Conservation (phyloP, 2,888 invertebrate species). For the Melanchra persicariae region DNA sequence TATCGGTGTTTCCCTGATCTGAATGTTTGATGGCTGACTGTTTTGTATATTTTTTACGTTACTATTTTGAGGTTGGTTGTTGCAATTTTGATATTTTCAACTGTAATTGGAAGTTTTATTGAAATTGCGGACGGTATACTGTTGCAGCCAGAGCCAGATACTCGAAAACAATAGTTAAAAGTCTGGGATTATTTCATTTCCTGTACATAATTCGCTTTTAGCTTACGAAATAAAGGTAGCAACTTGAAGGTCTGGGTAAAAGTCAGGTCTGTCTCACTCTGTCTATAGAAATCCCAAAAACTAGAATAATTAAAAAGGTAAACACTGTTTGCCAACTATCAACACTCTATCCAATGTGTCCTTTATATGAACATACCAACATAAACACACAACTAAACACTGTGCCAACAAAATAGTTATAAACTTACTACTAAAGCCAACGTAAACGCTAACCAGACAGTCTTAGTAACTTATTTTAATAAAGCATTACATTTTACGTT, state of each 20-base stretch:
- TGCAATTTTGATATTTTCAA: neutral
- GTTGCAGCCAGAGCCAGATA: no score
- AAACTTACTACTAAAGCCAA: slow-evolving; percentile 31
- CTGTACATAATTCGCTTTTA: neutral
- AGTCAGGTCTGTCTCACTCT: neutral
- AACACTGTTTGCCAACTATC: slow-evolving; percentile 3
- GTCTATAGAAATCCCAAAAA: neutral
- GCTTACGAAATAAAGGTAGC: neutral
- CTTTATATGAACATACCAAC: slow-evolving; percentile 4
- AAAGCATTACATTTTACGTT: slow-evolving; percentile 69
- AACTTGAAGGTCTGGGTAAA: neutral
- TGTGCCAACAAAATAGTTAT: slow-evolving; percentile 27
- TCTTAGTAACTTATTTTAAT: slow-evolving; percentile 58
- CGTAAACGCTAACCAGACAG: slow-evolving; percentile 59
- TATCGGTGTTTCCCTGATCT: slow-evolving; percentile 54
- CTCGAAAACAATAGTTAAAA: neutral
- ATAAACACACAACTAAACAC: slow-evolving; percentile 26
- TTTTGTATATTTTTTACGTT: slow-evolving; percentile 49
- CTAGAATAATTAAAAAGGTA: slow-evolving; percentile 1
- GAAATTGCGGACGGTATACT: neutral
- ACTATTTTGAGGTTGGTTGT: slow-evolving; percentile 24
- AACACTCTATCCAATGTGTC: neutral
- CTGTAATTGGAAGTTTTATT: neutral
- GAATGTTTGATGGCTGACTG: slow-evolving; percentile 54
- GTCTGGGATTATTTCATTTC: neutral